phyloP scores from a whole-genome alignment of 2,888 invertebrate species.

The Drosophila meridionalis region DNA sequence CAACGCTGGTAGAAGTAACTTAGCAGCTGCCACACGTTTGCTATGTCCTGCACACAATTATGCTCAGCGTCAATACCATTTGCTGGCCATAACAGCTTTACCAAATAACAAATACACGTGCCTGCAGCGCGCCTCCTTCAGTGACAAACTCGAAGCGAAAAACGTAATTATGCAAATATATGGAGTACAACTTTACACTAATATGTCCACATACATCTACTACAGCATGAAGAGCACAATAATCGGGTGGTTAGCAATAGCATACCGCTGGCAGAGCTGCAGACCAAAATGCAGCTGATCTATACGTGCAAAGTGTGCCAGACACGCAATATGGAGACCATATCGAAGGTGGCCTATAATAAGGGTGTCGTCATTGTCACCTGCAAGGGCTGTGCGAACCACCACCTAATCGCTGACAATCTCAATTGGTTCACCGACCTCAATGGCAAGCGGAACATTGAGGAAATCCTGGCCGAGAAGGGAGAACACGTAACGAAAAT shows the following conservation, averaged over 20 bases:
- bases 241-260: conserved; percentile 40
- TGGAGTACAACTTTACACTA: neutral
- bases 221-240: conserved; percentile 35
- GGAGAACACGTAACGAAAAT: conserved; percentile 91
- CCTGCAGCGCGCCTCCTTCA: conserved; percentile 28
- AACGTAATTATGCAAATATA: conserved; percentile 28
- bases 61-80: conserved; percentile 34
- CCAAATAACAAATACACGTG: conserved; percentile 41
- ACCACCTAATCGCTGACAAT: conserved; percentile 98
- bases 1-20: neutral
- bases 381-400: conserved; percentile 94
- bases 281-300: conserved; percentile 89
- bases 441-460: conserved; percentile 92
- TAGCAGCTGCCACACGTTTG: neutral
- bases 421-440: conserved; percentile 96
- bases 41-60: neutral
- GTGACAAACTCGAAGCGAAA: conserved; percentile 21
- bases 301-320: conserved; percentile 97
- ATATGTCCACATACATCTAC: neutral
- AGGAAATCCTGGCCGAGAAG: conserved; percentile 94
- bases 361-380: conserved; percentile 96
- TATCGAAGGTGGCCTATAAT: conserved; percentile 93
- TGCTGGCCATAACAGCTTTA: conserved; percentile 34
- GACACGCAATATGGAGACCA: conserved; percentile 90
- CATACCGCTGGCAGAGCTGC: conserved; percentile 70